Percentiles rank a stretch among this genome's conserved stretches.
These are phyloP conservation scores for Catharus bicknelli DNA, from an alignment of 2,113 vertebrate species.

Conservation along the genomic window DNA sequence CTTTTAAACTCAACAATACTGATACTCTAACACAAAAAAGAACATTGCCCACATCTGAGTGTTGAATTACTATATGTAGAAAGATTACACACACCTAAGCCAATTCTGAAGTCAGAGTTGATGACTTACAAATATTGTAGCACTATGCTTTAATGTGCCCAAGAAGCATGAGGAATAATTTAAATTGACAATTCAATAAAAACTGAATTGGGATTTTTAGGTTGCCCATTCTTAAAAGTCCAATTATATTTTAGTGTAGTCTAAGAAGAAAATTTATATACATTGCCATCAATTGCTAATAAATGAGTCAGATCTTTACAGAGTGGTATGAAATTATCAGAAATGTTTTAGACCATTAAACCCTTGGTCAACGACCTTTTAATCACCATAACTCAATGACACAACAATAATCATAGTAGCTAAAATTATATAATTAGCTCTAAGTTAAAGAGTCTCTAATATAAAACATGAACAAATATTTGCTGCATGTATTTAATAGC, in stretches of 20 bases:
- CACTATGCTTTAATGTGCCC: fast-evolving
- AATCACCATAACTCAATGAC: background rate
- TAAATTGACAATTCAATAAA: background rate
- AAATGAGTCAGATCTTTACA: background rate
- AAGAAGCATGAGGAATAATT: background rate
- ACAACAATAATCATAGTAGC: background rate
- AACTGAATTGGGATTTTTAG: background rate
- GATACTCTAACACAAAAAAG: background rate
- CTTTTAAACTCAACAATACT: background rate
- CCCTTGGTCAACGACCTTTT: background rate
- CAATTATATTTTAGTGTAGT: background rate
- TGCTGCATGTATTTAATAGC: background rate
- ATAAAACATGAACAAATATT: background rate
- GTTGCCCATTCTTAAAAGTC: background rate
- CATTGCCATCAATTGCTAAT: background rate
- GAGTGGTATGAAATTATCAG: background rate
- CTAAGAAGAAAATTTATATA: background rate
- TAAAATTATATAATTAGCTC: background rate
- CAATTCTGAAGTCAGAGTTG: background rate
- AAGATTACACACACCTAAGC: background rate
- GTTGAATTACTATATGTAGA: background rate
- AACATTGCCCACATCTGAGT: background rate
- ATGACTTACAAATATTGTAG: background rate
- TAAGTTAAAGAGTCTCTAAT: background rate
- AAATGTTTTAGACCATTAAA: background rate